Conservation (phyloP, 2,797 vertebrate genomes). For the Okamejei kenojei region DNA sequence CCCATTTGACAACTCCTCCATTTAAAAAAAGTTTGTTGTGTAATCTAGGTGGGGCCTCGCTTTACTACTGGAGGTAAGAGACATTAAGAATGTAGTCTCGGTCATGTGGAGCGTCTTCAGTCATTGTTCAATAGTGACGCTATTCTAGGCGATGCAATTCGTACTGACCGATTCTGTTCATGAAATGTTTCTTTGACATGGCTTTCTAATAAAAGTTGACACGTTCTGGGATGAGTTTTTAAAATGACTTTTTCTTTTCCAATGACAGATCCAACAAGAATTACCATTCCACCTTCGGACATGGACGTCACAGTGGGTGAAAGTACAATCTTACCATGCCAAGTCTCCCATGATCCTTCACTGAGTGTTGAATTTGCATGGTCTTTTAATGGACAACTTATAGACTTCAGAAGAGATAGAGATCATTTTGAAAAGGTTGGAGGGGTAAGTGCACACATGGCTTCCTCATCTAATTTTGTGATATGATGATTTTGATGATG, state of each 20-base stretch:
- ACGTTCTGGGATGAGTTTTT: background rate
- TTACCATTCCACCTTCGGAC: slow-evolving; percentile 81
- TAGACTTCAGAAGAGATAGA: slow-evolving; percentile 74
- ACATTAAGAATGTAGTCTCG: background rate
- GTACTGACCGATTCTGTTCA: background rate
- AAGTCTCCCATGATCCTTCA: slow-evolving; percentile 80
- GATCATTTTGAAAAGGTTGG: slow-evolving; percentile 87
- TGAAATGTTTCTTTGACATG: background rate
- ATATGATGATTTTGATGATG: background rate
- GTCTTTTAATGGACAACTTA: slow-evolving; percentile 82
- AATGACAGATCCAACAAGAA: slow-evolving; percentile 80
- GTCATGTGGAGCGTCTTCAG: background rate
- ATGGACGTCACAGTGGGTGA: slow-evolving; percentile 91
- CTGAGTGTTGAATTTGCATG: slow-evolving; percentile 83
- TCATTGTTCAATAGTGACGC: background rate
- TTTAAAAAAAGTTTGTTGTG: too few species aligned
- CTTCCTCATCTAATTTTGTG: background rate
- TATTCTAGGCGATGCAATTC: background rate
- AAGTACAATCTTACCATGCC: slow-evolving; percentile 85
- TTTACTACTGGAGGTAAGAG: background rate
- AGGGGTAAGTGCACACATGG: slow-evolving; percentile 69
- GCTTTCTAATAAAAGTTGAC: background rate
- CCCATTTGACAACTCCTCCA: too few species aligned
- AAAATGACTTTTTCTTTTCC: background rate
- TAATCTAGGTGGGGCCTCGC: too few species aligned